These are phyloP conservation scores for Hypotaenidia philippensis DNA, from an alignment of 2,797 vertebrate species.

Conservation along the genomic window DNA sequence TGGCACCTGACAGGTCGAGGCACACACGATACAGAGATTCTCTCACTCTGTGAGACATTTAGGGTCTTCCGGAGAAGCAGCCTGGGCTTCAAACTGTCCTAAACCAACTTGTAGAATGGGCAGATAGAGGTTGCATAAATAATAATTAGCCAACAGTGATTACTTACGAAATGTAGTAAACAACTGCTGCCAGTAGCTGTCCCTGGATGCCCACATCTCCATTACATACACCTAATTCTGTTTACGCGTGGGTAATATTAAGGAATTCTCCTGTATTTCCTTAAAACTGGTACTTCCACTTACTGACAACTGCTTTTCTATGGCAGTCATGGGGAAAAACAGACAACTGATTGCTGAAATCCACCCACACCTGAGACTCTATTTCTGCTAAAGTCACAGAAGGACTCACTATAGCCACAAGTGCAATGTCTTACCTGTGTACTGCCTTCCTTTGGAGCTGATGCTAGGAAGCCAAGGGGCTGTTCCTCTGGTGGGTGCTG, in stretches of 20 bases:
- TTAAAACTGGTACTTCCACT: neutral
- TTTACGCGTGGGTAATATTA: neutral
- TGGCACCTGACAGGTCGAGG: neutral
- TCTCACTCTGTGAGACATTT: neutral
- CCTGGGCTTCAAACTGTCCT: neutral
- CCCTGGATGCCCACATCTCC: neutral
- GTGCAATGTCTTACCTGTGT: neutral
- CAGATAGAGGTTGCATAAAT: neutral
- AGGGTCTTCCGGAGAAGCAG: neutral
- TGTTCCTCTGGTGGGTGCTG: neutral
- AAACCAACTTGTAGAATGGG: neutral
- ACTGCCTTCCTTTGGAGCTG: neutral
- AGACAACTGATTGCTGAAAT: neutral
- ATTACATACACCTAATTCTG: neutral
- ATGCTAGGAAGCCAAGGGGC: neutral
- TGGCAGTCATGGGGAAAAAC: neutral
- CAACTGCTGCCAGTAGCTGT: neutral
- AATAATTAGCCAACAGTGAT: neutral
- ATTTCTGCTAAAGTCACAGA: neutral
- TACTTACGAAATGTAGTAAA: neutral
- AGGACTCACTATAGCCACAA: neutral
- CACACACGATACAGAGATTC: rapidly evolving
- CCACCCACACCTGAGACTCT: neutral
- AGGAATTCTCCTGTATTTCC: neutral
- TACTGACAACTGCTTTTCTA: neutral